Percentiles rank a stretch among this genome's conserved stretches.
phyloP scores from a whole-genome alignment of 2,797 vertebrate species.

The Molossus molossus region DNA sequence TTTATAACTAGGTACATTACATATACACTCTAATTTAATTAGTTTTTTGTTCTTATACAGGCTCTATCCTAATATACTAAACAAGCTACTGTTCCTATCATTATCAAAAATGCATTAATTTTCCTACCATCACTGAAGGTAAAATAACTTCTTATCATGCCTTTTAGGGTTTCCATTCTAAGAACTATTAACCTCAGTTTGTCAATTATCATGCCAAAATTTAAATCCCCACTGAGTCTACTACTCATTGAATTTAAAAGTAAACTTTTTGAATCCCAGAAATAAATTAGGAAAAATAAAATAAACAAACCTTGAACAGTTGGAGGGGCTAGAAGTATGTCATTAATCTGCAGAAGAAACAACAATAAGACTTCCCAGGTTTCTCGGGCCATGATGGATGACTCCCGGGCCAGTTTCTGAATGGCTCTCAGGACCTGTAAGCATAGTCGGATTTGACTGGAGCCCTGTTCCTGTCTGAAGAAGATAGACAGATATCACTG shows the following conservation, averaged over 20 bases:
- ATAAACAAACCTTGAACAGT: constrained; percentile 93
- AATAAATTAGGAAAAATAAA: constrained; percentile 67
- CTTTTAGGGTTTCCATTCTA: constrained; percentile 38
- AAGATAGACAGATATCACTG: constrained; percentile 81
- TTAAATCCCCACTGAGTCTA: constrained; percentile 56
- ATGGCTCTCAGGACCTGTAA: constrained; percentile 95
- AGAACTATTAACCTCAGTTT: constrained; percentile 15
- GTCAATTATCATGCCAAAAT: constrained; percentile 54
- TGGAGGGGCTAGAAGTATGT: constrained; percentile 94
- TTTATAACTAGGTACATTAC: constrained; percentile 9
- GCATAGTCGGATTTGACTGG: constrained; percentile 94
- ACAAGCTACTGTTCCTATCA: constrained; percentile 9
- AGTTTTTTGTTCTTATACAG: constrained; percentile 21
- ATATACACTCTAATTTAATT: constrained; percentile 23
- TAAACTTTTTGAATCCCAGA: constrained; percentile 64
- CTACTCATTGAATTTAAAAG: constrained; percentile 63
- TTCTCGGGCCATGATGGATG: constrained; percentile 94
- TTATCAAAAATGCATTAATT: constrained; percentile 33
- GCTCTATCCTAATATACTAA: constrained; percentile 52
- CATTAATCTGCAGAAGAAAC: constrained; percentile 96
- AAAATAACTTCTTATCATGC: constrained; percentile 46
- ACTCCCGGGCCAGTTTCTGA: constrained; percentile 95
- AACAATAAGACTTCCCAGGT: constrained; percentile 97
- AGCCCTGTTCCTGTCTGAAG: constrained; percentile 93
- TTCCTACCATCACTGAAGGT: constrained; percentile 22